A percentile compares a stretch with the other conserved stretches of the same genome.
Conservation (phyloP, 2,113 vertebrate genomes). For the Tragelaphus buxtoni region DNA sequence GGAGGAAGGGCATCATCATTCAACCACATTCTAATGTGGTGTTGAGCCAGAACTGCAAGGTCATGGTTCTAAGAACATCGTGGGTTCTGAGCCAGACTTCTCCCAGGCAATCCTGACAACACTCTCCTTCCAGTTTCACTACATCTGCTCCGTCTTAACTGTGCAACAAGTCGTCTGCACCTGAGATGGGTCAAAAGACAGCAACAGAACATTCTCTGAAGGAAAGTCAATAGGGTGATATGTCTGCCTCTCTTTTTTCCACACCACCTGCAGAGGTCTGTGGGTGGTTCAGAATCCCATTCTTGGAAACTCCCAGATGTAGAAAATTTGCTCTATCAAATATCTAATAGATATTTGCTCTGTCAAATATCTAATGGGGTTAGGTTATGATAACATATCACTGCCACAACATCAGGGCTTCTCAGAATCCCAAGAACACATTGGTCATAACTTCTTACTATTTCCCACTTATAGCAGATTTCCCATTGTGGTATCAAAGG, state of each 20-base stretch:
- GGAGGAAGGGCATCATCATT: background rate
- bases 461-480: background rate
- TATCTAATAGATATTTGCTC: background rate
- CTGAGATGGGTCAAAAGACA: background rate
- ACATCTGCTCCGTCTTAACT: background rate
- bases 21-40: background rate
- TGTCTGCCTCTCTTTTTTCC: background rate
- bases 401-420: background rate
- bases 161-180: background rate
- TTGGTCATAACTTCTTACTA: background rate
- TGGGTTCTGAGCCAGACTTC: background rate
- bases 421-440: background rate
- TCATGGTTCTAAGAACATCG: background rate
- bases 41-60: background rate
- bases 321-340: background rate
- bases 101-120: background rate
- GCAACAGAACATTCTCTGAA: background rate
- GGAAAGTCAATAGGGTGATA: background rate
- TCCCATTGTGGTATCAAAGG: background rate
- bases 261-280: background rate
- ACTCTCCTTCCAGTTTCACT: background rate
- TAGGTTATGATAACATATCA: background rate
- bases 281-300: background rate
- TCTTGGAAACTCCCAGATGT: background rate
- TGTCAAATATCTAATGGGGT: background rate